A percentile compares a stretch with the other conserved stretches of the same genome.
These are phyloP conservation scores for Siniperca chuatsi DNA, from an alignment of 2,113 vertebrate species.

Conservation along the genomic window DNA sequence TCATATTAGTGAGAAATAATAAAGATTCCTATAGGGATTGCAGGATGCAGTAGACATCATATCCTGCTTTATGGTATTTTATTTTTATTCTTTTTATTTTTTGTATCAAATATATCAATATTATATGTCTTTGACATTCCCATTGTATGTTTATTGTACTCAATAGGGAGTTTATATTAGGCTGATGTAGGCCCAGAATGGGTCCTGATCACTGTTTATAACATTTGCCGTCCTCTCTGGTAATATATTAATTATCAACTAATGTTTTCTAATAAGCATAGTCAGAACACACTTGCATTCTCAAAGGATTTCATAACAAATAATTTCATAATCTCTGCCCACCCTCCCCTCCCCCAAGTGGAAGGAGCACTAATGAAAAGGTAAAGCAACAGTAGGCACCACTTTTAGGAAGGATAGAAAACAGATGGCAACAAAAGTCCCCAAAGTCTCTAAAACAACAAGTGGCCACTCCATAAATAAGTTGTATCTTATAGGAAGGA, in stretches of 20 bases:
- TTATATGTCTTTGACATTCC: neutral
- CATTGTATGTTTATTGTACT: neutral
- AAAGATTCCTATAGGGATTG: neutral
- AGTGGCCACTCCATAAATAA: neutral
- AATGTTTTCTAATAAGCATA: neutral
- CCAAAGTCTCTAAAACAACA: neutral
- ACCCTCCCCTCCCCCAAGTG: neutral
- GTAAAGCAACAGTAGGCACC: neutral
- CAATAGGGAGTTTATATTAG: neutral
- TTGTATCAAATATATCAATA: neutral
- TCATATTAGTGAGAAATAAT: neutral
- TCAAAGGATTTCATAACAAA: neutral
- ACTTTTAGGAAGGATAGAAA: neutral
- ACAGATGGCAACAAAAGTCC: neutral
- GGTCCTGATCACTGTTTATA: slow-evolving; percentile 3
- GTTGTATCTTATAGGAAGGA: neutral
- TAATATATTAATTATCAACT: neutral
- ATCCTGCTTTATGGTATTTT: neutral
- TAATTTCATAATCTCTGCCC: neutral
- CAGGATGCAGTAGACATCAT: neutral
- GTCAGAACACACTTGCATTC: neutral
- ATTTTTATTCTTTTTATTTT: neutral
- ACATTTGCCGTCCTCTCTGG: neutral
- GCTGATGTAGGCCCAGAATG: neutral
- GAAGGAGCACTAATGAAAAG: neutral